Evolutionary conservation across 1,140 invertebrate species (phyloP).

Genomic region (Neocloeon triangulifer): DNA sequence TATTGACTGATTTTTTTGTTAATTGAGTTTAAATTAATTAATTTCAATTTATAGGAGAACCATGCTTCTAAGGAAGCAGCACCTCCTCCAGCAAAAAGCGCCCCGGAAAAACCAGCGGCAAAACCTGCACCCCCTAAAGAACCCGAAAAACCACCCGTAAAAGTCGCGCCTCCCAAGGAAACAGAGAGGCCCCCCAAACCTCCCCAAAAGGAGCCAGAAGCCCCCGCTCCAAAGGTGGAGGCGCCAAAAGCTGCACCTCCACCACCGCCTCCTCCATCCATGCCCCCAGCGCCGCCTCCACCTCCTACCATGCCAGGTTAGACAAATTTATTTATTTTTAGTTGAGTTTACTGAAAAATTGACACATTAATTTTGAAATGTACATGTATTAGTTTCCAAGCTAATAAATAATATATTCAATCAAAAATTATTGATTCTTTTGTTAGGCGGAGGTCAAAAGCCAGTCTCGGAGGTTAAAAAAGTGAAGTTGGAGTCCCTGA

Average conservation of each 20-base stretch:
- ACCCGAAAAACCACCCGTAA: conserved; percentile 23
- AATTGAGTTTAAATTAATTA: too few relatives aligned
- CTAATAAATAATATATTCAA: background rate
- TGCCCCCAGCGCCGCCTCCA: conserved; percentile 12
- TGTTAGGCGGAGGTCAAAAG: conserved; percentile 6
- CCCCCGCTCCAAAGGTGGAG: conserved; percentile 21
- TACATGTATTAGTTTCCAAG: conserved; percentile 1
- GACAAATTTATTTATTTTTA: background rate
- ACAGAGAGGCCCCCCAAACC: conserved; percentile 22
- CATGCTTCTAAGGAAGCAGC: conserved; percentile 6
- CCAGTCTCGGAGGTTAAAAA: conserved; percentile 16
- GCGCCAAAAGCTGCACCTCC: conserved; percentile 48
- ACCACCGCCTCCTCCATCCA: conserved; percentile 32
- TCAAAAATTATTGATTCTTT: conserved; percentile 1
- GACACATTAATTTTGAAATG: too few relatives aligned
- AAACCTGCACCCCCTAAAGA: conserved; percentile 16
- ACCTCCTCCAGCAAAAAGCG: conserved; percentile 5
- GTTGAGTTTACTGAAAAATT: background rate
- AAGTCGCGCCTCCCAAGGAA: conserved; percentile 21
- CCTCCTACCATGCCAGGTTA: conserved; percentile 12
- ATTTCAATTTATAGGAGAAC: conserved; percentile 11
- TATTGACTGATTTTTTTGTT: too few relatives aligned
- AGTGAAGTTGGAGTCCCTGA: conserved; percentile 34
- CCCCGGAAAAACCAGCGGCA: conserved; percentile 3
- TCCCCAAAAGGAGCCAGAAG: conserved; percentile 20